Percentiles rank a stretch among this genome's conserved stretches.
Evolutionary conservation across 1,140 invertebrate species (phyloP).

Genomic region (Littorina saxatilis): DNA sequence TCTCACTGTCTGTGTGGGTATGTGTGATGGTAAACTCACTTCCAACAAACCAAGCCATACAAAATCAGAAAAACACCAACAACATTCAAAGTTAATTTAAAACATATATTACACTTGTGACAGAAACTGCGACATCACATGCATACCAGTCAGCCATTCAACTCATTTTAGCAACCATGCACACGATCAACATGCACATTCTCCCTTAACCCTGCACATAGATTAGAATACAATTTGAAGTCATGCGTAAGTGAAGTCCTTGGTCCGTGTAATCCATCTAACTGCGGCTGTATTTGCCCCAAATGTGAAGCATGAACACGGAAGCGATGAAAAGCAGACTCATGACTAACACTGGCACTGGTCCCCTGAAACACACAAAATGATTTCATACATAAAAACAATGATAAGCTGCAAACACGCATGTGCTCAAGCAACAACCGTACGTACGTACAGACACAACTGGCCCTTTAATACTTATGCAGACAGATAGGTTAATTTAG

Average conservation of each 20-base stretch:
- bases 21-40: too few species aligned
- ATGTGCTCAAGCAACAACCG: too few species aligned
- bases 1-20: too few species aligned
- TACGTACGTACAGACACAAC: too few species aligned
- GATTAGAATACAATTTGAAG: neutral
- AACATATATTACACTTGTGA: conserved; percentile 3
- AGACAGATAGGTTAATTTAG: too few species aligned
- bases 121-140: neutral
- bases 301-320: conserved; percentile 99
- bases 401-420: too few species aligned
- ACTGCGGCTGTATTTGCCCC: conserved; percentile 99
- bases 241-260: neutral
- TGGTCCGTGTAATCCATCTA: conserved; percentile 76
- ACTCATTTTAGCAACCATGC: neutral
- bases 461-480: too few species aligned
- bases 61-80: too few species aligned
- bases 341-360: conserved; percentile 99
- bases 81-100: too few species aligned
- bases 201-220: neutral
- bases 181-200: neutral
- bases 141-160: neutral
- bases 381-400: too few species aligned
- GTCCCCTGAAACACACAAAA: conserved; percentile 85
- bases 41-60: too few species aligned
- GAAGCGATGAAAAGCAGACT: conserved; percentile 99